A percentile compares a stretch with the other conserved stretches of the same genome.
Conservation (phyloP, 2,113 vertebrate species). For the Cyprinodon variegatus region DNA sequence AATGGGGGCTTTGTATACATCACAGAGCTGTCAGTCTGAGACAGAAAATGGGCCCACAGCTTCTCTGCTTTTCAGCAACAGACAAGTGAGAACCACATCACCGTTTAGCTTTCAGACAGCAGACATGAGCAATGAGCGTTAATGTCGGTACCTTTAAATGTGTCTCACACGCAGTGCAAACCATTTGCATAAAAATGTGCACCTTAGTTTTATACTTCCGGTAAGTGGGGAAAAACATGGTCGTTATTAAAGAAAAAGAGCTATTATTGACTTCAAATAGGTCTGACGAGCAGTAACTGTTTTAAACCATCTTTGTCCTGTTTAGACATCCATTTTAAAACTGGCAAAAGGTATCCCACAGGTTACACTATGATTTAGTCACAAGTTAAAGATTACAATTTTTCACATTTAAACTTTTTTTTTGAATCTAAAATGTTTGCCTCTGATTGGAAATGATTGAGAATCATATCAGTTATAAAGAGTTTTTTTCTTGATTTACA, state of each 20-base stretch:
- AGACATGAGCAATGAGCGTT: slow-evolving; percentile 35
- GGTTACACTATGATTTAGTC: not conserved
- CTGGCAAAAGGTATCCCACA: not conserved
- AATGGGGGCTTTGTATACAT: slow-evolving; percentile 70
- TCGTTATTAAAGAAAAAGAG: not conserved
- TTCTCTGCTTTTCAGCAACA: slow-evolving; percentile 65
- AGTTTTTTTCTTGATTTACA: not conserved
- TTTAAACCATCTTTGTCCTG: not conserved
- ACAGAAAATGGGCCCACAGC: slow-evolving; percentile 69
- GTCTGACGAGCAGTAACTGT: not conserved
- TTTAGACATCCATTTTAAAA: not conserved
- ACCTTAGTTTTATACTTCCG: slow-evolving; percentile 36
- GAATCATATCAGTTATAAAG: no score
- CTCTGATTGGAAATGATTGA: not conserved
- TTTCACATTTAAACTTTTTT: not conserved
- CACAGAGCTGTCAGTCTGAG: slow-evolving; percentile 71
- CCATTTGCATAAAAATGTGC: slow-evolving; percentile 61
- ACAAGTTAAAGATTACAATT: not conserved
- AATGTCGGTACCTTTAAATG: slow-evolving; percentile 60
- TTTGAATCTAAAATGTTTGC: not conserved
- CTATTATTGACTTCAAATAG: not conserved
- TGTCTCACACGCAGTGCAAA: slow-evolving; percentile 48
- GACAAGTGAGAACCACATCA: slow-evolving; percentile 59
- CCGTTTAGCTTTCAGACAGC: slow-evolving; percentile 55
- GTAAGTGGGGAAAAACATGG: not conserved